Conservation (phyloP, 2,797 vertebrate genomes). For the Trematomus bernacchii region DNA sequence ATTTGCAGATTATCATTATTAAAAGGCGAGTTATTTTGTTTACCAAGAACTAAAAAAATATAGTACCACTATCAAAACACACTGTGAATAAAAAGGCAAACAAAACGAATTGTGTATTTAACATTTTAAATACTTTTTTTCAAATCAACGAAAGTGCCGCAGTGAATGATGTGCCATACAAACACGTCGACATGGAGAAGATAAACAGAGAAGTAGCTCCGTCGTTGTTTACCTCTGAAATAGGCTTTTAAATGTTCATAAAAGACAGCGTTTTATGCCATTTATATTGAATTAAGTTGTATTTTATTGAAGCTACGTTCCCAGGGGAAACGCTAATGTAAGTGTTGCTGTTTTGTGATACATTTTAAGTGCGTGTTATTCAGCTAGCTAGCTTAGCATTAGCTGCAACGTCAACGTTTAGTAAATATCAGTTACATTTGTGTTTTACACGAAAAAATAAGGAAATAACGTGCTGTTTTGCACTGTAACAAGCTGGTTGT, state of each 20-base stretch:
- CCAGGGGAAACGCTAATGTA: conserved; percentile 59
- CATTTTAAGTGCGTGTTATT: conserved; percentile 50
- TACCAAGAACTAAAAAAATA: too few species aligned
- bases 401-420: conserved; percentile 26
- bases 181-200: conserved; percentile 83
- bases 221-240: conserved; percentile 40
- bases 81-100: too few species aligned
- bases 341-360: conserved; percentile 37
- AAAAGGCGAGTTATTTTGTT: too few species aligned
- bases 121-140: too few species aligned
- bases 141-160: conserved; percentile 67
- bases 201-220: conserved; percentile 80
- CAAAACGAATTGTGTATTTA: too few species aligned
- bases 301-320: background rate
- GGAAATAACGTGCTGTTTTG: rapidly evolving
- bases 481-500: background rate
- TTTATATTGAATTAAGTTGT: too few species aligned
- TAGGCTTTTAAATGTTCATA: conserved; percentile 20
- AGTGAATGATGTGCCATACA: conserved; percentile 32
- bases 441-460: rapidly evolving
- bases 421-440: background rate
- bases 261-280: background rate
- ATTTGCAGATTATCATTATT: rapidly evolving
- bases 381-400: conserved; percentile 44
- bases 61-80: too few species aligned